Base-by-base conservation (phyloP, 2,797 vertebrate species). In the Aselliscus stoliczkanus region DNA sequence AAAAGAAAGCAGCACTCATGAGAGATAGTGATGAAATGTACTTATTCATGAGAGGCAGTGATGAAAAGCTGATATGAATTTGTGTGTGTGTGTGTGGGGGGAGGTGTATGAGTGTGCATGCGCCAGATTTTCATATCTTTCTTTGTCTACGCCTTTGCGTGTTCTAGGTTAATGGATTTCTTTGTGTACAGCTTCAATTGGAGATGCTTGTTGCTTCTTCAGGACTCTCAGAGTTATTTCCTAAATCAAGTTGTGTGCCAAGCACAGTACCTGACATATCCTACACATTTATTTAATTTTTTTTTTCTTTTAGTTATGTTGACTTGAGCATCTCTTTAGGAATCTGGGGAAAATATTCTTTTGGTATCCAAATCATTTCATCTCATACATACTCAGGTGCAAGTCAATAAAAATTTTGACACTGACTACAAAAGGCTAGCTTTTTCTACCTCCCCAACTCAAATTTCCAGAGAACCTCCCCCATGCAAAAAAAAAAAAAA, bases 1-100 rank as follows among this genome's bases (percentile, higher is more conserved):
- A 67, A 89, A 92, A 88, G 84, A 96, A 95, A 65, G 47, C 29
- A 96, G 44, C 7, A 89, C 65, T 44, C 27, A 7, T 76, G 56
- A 94, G 62, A 97, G 34, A 72, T 5, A 79, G 72, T 75, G 50
- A 60, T 15, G 69, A 94, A 89, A 37, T 72, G 37, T 84, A 60
- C 60, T 52, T 90, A 93, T 5, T 52, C 29, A 11, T 79, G 56
- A 95, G 67, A 97, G 27, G 75, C 5, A 79, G 72, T 81, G 52
- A 67, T 17, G 65, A 94, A 92, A 44, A 80, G n/a, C 86, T 93
- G 21, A 83, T 18, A 94, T 21, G 84, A 93, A n/a, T 4, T 1
- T 85, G 54, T 76, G 37, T 29, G 44, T 79, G 25, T 87, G 70
- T 70, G n/a, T 65, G 15, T n/a, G 21, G n/a, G n/a, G n/a, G n/a